Evolutionary conservation across 1,140 invertebrate species (phyloP), one percentile per base, ranked within the genome.

Genomic region (Mamestra configurata): DNA sequence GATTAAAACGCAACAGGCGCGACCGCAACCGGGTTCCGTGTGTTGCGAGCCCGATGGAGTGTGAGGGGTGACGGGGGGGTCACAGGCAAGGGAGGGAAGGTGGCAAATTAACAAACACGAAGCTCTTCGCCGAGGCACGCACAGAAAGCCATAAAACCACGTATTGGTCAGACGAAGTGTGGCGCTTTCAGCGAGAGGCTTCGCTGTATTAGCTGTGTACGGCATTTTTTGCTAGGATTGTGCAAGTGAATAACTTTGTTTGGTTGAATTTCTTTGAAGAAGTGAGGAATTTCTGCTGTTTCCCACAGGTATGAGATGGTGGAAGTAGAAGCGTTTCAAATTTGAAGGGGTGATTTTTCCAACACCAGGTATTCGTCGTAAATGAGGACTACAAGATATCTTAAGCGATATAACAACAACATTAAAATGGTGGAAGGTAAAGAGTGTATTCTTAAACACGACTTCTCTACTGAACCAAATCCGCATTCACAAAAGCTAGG

Each of bases 101-200:
- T 53, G 72, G 35, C 55, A 75, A 81, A 78, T 81, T 81, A 81
- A 81, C 80, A 79, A 82, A 82, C 77, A 82, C 53, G 55, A 40
- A 46, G 72, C 53, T 68, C 64, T 68, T 68, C 64, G 71, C 71
- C 31, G 71, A 64, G 72, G 57, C 77, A 79, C 70, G 77, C 77
- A 79, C 81, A 61, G 55, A 79, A 79, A 70, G 61, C 81, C 77
- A 64, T 79, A 79, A 79, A 79, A 79, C 72, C 72, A 40, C 55
- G 72, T 76, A 76, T 76, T 76, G 72, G 37, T 43, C 35, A 18
- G 72, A 6, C 24, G 37, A n/a, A 57, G 37, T 49, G 72, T 46
- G 22, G 57, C 57, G 72, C 55, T 61, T 61, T 43, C 55, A 27
- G 55, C 72, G 72, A 4, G 37, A 18, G 22, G 43, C 51, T 22